phyloP scores from a whole-genome alignment of 1,140 invertebrate genomes.

The Chironomus striatipennis region DNA sequence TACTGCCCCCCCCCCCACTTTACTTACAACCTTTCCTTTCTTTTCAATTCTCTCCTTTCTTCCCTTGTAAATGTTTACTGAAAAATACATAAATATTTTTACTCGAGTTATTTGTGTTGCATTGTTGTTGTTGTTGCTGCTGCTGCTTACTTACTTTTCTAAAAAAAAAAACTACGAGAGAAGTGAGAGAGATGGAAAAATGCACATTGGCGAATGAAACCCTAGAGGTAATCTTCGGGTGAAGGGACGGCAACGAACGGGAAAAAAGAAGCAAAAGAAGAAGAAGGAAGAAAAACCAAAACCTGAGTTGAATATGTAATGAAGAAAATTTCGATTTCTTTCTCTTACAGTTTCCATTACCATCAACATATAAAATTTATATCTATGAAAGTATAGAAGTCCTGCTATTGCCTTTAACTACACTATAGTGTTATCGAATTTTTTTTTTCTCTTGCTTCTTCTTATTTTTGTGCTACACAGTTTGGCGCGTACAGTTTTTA shows the following conservation, averaged over 20 bases:
- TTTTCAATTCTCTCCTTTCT: background rate
- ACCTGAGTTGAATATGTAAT: slow-evolving; percentile 20
- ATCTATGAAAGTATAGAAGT: background rate
- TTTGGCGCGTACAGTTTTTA: slow-evolving; percentile 16
- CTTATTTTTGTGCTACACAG: background rate
- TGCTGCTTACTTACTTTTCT: background rate
- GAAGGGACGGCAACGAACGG: background rate
- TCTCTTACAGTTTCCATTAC: slow-evolving; percentile 21
- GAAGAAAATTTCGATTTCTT: slow-evolving; percentile 22
- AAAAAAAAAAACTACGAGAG: background rate
- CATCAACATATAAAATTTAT: slow-evolving; percentile 23
- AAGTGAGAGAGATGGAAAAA: background rate
- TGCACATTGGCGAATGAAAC: slow-evolving; percentile 10
- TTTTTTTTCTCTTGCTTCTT: slow-evolving; percentile 3
- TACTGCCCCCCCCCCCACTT: too few relatives aligned
- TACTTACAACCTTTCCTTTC: background rate
- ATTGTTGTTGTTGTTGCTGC: background rate
- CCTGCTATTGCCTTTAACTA: slow-evolving; percentile 2
- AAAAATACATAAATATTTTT: slow-evolving; percentile 3
- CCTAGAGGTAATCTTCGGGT: slow-evolving; percentile 22
- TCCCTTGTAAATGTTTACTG: background rate
- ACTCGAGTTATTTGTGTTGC: background rate
- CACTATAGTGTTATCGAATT: slow-evolving; percentile 10
- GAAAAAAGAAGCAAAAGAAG: slow-evolving; percentile 4
- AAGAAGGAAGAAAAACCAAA: slow-evolving; percentile 22